These are phyloP conservation scores for Caenorhabditis imperialis DNA, from an alignment of 2,888 invertebrate species.

Conservation along the genomic window DNA sequence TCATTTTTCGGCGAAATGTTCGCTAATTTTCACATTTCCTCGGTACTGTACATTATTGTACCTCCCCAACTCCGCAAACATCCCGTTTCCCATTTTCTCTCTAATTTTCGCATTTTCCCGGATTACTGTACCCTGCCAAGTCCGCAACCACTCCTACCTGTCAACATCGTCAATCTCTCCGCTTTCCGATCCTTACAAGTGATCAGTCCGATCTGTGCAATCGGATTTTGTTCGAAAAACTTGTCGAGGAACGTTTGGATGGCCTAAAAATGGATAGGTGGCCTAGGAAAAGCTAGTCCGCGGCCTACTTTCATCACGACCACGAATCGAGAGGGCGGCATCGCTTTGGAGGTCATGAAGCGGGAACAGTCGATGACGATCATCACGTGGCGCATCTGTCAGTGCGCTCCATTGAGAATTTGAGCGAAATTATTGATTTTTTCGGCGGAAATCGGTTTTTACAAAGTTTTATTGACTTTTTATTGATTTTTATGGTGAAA, in stretches of 20 bases:
- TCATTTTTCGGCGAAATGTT: too few relatives aligned
- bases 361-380: slow-evolving; percentile 93
- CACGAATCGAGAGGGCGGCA: slow-evolving; percentile 86
- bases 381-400: slow-evolving; percentile 92
- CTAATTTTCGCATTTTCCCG: too few relatives aligned
- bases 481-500: too few relatives aligned
- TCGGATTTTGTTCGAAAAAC: slow-evolving; percentile 98
- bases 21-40: too few relatives aligned
- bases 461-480: neutral
- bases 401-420: too few relatives aligned
- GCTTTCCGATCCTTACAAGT: slow-evolving; percentile 92
- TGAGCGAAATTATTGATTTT: too few relatives aligned
- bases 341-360: slow-evolving; percentile 93
- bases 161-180: slow-evolving; percentile 91
- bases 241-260: slow-evolving; percentile 94
- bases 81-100: too few relatives aligned
- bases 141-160: too few relatives aligned
- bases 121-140: too few relatives aligned
- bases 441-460: neutral
- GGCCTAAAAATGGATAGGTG: slow-evolving; percentile 80
- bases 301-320: slow-evolving; percentile 58
- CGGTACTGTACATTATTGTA: too few relatives aligned
- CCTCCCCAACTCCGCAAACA: too few relatives aligned
- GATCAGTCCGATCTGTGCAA: slow-evolving; percentile 95
- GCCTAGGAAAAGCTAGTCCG: too few relatives aligned